Evolutionary conservation across 1,140 invertebrate genomes (phyloP).

Genomic region (Lordiphosa collinella): DNA sequence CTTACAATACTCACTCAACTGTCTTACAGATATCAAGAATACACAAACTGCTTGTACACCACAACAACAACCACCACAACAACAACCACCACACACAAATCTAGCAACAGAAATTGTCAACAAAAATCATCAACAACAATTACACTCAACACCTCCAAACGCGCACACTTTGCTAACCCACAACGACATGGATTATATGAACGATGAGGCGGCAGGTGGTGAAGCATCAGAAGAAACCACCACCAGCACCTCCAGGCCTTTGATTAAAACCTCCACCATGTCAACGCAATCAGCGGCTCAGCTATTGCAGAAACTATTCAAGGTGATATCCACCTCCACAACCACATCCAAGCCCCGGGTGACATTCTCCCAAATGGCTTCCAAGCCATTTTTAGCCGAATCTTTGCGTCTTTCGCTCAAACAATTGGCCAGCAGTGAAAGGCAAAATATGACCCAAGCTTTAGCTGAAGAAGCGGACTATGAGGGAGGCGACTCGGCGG

Average conservation of each 20-base stretch:
- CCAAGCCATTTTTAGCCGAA: conserved; percentile 47
- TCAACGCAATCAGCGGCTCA: conserved; percentile 45
- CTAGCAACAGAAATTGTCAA: conserved; percentile 5
- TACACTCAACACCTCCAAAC: background rate
- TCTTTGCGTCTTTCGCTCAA: conserved; percentile 49
- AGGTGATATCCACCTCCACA: conserved; percentile 43
- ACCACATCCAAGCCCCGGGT: conserved; percentile 5
- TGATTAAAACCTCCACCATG: conserved; percentile 21
- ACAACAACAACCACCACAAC: conserved; percentile 1
- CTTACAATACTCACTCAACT: conserved; percentile 6
- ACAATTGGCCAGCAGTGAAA: conserved; percentile 36
- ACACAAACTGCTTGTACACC: conserved; percentile 1
- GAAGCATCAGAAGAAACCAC: background rate
- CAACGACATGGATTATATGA: conserved; percentile 39
- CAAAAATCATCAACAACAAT: conserved; percentile 8
- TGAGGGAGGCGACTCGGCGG: conserved; percentile 27
- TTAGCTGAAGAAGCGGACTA: conserved; percentile 32
- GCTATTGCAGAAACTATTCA: conserved; percentile 39
- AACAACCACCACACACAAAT: background rate
- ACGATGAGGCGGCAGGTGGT: conserved; percentile 18
- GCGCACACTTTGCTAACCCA: conserved; percentile 26
- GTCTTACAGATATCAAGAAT: conserved; percentile 10
- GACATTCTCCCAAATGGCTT: conserved; percentile 52
- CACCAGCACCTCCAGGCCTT: background rate
- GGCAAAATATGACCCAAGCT: background rate